Evolutionary conservation across 1,140 invertebrate genomes (phyloP).

Genomic region (Conus betulinus): DNA sequence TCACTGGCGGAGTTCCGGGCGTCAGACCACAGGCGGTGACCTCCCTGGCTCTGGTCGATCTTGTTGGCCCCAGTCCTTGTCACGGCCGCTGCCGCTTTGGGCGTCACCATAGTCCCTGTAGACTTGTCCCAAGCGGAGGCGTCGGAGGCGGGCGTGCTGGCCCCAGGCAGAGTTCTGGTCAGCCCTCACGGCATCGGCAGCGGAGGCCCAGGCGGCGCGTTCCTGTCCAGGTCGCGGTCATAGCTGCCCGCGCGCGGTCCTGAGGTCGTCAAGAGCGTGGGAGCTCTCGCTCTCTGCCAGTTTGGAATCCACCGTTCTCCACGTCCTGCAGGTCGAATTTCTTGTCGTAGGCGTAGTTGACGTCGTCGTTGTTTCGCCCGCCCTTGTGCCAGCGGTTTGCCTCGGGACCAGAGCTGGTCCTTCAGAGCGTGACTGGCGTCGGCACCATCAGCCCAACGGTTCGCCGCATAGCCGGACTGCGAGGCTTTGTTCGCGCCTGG

Average conservation of each 20-base stretch:
- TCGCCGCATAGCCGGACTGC: background rate
- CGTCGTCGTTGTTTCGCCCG: slow-evolving; percentile 17
- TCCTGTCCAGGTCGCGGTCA: slow-evolving; percentile 29
- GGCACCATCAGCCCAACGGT: slow-evolving; percentile 12
- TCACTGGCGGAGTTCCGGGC: slow-evolving; percentile 34
- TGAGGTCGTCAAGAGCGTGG: slow-evolving; percentile 8
- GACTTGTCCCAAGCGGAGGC: slow-evolving; percentile 39
- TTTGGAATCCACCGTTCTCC: background rate
- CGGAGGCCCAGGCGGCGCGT: slow-evolving; percentile 19
- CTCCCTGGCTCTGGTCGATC: slow-evolving; percentile 33
- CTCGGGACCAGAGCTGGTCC: slow-evolving; percentile 21
- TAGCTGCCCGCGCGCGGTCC: slow-evolving; percentile 5
- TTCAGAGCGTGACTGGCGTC: slow-evolving; percentile 2
- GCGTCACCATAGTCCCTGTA: slow-evolving; percentile 11
- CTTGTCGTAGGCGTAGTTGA: slow-evolving; percentile 32
- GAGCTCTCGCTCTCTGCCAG: background rate
- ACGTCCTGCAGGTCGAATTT: slow-evolving; percentile 7
- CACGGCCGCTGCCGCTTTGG: slow-evolving; percentile 22
- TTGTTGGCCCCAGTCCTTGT: slow-evolving; percentile 41
- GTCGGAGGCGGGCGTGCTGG: slow-evolving; percentile 20
- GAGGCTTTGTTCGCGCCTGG: slow-evolving; percentile 25
- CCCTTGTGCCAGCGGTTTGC: slow-evolving; percentile 30
- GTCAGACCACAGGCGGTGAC: slow-evolving; percentile 29
- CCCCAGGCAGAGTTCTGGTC: slow-evolving; percentile 22
- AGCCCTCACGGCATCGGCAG: slow-evolving; percentile 37